Conservation (phyloP, 2,113 vertebrate species). For the Elephantulus edwardii region DNA sequence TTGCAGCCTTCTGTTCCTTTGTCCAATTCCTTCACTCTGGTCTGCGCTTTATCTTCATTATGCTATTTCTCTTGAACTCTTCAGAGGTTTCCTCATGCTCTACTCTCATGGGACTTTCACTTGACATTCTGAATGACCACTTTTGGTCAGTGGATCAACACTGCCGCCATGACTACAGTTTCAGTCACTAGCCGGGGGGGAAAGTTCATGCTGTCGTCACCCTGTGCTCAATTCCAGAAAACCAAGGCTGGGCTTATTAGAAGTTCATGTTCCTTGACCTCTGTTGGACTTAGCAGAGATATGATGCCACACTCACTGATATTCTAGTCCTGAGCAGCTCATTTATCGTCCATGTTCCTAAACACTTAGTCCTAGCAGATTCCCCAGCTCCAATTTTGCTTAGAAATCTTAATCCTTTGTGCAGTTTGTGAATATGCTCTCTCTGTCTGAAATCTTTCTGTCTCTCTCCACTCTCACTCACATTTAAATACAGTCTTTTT, state of each 20-base stretch:
- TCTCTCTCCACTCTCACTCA: background rate
- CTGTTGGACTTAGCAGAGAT: background rate
- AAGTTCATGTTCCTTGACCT: background rate
- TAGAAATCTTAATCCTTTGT: background rate
- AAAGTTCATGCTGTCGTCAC: background rate
- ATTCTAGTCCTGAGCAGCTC: background rate
- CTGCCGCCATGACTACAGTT: background rate
- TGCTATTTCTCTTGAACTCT: background rate
- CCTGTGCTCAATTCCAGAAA: background rate
- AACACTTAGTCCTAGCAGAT: background rate
- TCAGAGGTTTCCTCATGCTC: background rate
- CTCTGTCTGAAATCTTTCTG: background rate
- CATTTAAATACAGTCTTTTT: background rate
- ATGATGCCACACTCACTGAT: background rate
- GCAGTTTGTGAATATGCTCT: background rate
- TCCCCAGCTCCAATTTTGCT: background rate
- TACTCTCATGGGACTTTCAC: background rate
- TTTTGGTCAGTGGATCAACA: background rate
- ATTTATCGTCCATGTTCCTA: background rate
- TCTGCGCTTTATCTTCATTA: background rate
- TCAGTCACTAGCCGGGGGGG: background rate
- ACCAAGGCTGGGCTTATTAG: background rate
- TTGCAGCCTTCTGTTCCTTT: background rate
- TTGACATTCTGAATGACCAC: background rate
- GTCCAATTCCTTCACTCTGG: background rate